A percentile compares a stretch with the other conserved stretches of the same genome.
phyloP scores from a whole-genome alignment of 2,113 vertebrate species.

The Centropristis striata region DNA sequence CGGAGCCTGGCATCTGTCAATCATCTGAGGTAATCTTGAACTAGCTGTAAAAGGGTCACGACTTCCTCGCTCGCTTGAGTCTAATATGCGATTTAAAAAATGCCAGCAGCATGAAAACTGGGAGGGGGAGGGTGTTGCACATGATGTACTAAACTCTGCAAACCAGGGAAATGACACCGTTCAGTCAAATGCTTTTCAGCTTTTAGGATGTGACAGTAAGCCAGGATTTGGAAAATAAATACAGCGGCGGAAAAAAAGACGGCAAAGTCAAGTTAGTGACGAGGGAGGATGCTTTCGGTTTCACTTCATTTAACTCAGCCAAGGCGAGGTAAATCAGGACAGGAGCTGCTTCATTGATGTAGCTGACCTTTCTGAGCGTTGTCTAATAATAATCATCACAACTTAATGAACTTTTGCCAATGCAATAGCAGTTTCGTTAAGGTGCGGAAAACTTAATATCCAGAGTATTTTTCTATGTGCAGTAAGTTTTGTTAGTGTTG shows the following conservation, averaged over 20 bases:
- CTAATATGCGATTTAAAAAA: slow-evolving; percentile 21
- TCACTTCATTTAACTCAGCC: not conserved
- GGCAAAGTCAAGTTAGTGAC: not conserved
- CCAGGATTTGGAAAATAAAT: slow-evolving; percentile 11
- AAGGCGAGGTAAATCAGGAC: not conserved
- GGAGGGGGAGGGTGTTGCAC: not conserved
- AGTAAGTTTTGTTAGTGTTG: no score
- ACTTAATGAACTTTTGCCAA: no score
- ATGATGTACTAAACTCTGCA: not conserved
- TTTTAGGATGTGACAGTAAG: slow-evolving; percentile 6
- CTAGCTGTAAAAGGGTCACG: slow-evolving; percentile 13
- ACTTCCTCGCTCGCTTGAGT: slow-evolving; percentile 3
- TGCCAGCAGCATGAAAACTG: slow-evolving; percentile 6
- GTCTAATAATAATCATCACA: no score
- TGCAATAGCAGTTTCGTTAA: no score
- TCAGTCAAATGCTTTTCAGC: not conserved
- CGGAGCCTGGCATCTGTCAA: slow-evolving; percentile 30
- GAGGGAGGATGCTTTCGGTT: not conserved
- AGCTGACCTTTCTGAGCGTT: no score
- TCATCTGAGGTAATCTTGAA: slow-evolving; percentile 39
- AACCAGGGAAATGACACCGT: slow-evolving; percentile 10
- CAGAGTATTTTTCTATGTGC: no score
- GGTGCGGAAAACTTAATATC: no score
- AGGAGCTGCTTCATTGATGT: no score
- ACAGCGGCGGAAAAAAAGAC: no score